Base-by-base conservation (phyloP, 2,888 invertebrate genomes). In the Pyrrhia umbra region DNA sequence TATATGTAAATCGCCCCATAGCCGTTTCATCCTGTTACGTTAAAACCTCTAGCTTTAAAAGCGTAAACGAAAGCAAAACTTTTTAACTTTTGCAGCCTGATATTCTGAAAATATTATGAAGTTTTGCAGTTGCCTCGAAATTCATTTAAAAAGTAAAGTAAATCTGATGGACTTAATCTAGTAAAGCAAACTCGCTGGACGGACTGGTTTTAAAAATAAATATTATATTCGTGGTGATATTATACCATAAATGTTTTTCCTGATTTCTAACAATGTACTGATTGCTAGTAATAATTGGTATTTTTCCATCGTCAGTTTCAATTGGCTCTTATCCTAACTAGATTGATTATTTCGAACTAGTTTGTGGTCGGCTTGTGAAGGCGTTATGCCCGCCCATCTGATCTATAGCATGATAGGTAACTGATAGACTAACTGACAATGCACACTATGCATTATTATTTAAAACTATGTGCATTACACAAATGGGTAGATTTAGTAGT, bases 41-140 rank as follows among this genome's bases (percentile, higher is more conserved):
- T 63, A 64, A 75, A 64, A 58, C 46, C 46, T 39, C 30, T 47
- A 69, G 50, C 45, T 75, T 76, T 51, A 54, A 52, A 63, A 71
- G 45, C 72, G 20, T 55, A 54, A 71, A 54, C 49, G 45, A 54
- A 63, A 16, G 40, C 52, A 15, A 13, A 50, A 64, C 42, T 58
- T 51, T 72, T 70, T 58, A 70, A 72, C 72, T 72, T 71, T 64
- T 64, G 54, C 57, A 51, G 57, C 40, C 52, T 39, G 76, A 76
- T 71, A 71, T 72, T 71, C 66, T 42, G 30, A 54, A 71, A 75
- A 75, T 57, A 75, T 75, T 52, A 63, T 55, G 30, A 64, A 76
- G 54, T 64, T 57, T 13, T 54, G 56, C 71, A 63, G 42, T 57
- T 57, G 49, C 76, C 47, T 57, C 37, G 30, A 75, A 71, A 75